Evolutionary conservation across 2,113 vertebrate genomes (phyloP).

Genomic region (Scalopus aquaticus): DNA sequence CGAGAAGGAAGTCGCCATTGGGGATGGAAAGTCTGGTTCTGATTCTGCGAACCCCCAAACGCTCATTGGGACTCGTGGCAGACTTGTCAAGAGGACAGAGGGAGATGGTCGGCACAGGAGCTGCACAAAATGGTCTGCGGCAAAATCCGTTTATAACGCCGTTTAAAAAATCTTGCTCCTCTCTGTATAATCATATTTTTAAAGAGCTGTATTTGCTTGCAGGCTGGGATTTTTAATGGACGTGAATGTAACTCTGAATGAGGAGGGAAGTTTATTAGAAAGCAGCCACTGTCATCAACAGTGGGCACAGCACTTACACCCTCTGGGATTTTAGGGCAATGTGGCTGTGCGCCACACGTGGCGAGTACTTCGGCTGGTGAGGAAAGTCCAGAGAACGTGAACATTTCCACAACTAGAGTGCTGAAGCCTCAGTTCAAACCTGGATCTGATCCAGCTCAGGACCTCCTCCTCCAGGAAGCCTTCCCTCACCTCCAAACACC

Average conservation of each 20-base stretch:
- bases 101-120: neutral
- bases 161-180: neutral
- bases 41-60: neutral
- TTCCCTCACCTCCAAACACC: neutral
- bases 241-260: neutral
- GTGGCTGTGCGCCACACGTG: too few species aligned
- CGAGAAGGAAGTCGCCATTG: neutral
- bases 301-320: neutral
- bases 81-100: neutral
- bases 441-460: neutral
- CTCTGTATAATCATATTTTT: neutral
- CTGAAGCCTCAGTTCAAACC: neutral
- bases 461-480: neutral
- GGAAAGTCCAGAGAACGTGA: neutral
- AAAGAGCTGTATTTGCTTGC: neutral
- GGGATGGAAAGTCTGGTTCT: slow-evolving; percentile 21
- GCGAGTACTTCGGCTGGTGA: rapidly evolving
- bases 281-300: neutral
- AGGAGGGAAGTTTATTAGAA: neutral
- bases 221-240: neutral
- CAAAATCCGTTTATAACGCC: neutral
- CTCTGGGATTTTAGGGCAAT: too few species aligned
- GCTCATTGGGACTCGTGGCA: neutral
- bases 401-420: neutral
- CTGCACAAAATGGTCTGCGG: neutral